phyloP scores from a whole-genome alignment of 1,140 invertebrate species.

The Diprion similis region DNA sequence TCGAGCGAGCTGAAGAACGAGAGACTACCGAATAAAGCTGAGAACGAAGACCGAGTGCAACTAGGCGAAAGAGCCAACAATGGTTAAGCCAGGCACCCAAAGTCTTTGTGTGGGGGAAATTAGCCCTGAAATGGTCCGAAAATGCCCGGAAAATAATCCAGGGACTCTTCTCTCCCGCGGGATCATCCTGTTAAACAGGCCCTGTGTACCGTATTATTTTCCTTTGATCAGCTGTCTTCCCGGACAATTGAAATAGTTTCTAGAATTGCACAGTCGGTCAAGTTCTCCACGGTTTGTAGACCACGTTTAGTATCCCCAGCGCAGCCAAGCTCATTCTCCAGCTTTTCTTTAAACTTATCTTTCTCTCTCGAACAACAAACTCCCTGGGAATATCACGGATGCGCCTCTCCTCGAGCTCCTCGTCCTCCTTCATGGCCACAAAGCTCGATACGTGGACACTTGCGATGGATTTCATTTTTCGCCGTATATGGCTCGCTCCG shows the following conservation, averaged over 20 bases:
- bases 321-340: no score
- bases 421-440: no score
- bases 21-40: background rate
- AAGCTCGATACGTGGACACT: no score
- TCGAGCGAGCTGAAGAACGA: background rate
- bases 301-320: no score
- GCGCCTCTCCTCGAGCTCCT: no score
- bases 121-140: constrained; percentile 47
- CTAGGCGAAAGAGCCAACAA: background rate
- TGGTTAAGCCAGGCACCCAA: constrained; percentile 1
- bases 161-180: constrained; percentile 19
- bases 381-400: background rate
- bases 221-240: constrained; percentile 39
- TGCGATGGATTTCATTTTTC: no score
- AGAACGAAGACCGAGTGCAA: background rate
- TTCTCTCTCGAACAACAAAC: background rate
- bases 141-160: constrained; percentile 39
- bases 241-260: constrained; percentile 42
- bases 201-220: constrained; percentile 31
- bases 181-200: constrained; percentile 52
- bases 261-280: constrained; percentile 33
- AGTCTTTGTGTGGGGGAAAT: constrained; percentile 46
- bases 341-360: background rate
- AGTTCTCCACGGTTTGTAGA: background rate
- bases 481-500: no score